These are phyloP conservation scores for Lysandra bellargus DNA, from an alignment of 2,888 invertebrate genomes.

Conservation along the genomic window DNA sequence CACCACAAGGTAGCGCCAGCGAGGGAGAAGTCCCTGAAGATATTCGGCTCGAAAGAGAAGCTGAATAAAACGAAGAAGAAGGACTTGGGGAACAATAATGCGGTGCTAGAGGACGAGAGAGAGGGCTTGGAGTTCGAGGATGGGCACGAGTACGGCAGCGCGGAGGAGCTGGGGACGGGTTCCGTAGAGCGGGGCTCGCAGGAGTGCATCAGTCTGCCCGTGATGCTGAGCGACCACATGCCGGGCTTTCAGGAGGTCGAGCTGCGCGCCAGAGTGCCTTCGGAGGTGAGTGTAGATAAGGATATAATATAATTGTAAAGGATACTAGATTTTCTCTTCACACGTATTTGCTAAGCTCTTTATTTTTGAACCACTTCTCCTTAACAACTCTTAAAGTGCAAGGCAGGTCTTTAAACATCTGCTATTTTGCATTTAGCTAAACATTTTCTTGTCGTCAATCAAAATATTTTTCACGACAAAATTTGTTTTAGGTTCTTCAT, in stretches of 20 bases:
- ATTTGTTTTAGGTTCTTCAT: background rate
- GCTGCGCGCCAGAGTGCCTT: slow-evolving; percentile 68
- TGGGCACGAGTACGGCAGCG: slow-evolving; percentile 70
- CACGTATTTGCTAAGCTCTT: too few species aligned
- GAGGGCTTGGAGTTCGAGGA: slow-evolving; percentile 67
- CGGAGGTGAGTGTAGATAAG: slow-evolving; percentile 58
- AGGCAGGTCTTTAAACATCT: too few species aligned
- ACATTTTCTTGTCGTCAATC: too few species aligned
- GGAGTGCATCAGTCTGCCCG: slow-evolving; percentile 74
- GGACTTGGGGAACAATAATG: slow-evolving; percentile 75
- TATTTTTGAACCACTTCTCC: too few species aligned
- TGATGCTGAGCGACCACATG: slow-evolving; percentile 74
- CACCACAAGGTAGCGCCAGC: slow-evolving; percentile 78
- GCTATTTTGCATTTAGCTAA: too few species aligned
- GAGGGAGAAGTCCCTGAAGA: slow-evolving; percentile 71
- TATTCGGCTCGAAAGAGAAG: slow-evolving; percentile 79
- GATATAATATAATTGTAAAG: background rate
- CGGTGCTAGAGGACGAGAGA: slow-evolving; percentile 73
- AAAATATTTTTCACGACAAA: too few species aligned
- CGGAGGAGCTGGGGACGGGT: slow-evolving; percentile 64
- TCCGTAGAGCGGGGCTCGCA: slow-evolving; percentile 71
- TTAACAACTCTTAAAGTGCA: too few species aligned
- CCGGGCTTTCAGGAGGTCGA: slow-evolving; percentile 75
- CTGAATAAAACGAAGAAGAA: slow-evolving; percentile 73
- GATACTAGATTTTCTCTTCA: background rate